phyloP scores from a whole-genome alignment of 2,113 vertebrate genomes.

The Muntiacus muntjak region DNA sequence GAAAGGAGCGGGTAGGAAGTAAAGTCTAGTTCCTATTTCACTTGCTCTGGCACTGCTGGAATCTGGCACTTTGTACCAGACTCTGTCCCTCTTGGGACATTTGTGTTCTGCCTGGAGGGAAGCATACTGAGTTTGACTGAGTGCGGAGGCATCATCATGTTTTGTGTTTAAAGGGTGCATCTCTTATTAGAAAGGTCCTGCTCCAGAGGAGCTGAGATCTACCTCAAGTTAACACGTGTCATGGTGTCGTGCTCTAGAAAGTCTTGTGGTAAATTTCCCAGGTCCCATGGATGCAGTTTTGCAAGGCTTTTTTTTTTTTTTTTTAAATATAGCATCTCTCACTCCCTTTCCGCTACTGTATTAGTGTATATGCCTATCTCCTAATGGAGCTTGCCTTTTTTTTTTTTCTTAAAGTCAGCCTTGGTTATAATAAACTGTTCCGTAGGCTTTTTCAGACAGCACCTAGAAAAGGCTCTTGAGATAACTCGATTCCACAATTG shows the following conservation, averaged over 20 bases:
- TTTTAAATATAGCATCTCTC: neutral
- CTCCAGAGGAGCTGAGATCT: neutral
- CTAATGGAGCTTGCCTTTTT: neutral
- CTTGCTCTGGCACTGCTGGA: neutral
- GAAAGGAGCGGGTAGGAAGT: neutral
- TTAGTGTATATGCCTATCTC: neutral
- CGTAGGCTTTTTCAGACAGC: neutral
- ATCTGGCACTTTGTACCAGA: too few species aligned
- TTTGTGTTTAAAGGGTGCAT: neutral
- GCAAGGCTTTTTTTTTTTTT: too few species aligned
- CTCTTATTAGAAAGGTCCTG: neutral
- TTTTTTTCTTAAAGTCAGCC: neutral
- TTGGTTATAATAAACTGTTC: neutral
- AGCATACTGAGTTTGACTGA: neutral
- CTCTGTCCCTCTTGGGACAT: too few species aligned
- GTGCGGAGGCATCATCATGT: fast-evolving
- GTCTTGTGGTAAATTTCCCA: neutral
- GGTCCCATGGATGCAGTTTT: neutral
- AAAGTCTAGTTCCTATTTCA: neutral
- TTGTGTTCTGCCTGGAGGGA: neutral
- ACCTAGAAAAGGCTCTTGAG: neutral
- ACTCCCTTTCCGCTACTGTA: too few species aligned
- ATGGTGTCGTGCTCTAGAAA: neutral
- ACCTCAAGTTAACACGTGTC: neutral
- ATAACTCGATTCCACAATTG: neutral